A percentile compares a stretch with the other conserved stretches of the same genome.
Evolutionary conservation across 2,113 vertebrate species (phyloP).

Genomic region (Melozone crissalis): DNA sequence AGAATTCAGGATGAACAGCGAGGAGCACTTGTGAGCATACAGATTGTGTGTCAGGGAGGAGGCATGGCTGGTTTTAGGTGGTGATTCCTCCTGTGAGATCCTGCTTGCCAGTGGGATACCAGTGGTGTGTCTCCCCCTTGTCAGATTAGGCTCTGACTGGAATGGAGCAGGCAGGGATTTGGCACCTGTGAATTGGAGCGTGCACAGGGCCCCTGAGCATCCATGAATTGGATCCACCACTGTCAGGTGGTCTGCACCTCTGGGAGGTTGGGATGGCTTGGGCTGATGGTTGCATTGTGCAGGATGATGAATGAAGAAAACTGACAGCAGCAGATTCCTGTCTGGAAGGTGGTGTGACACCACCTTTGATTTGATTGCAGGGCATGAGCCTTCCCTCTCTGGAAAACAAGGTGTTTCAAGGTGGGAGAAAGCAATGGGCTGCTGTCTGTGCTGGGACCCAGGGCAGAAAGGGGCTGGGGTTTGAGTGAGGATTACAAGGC

Average conservation of each 20-base stretch:
- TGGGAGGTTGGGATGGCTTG: not conserved
- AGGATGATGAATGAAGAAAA: not conserved
- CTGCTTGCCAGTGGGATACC: not conserved
- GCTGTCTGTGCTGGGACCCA: not conserved
- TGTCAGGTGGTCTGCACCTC: not conserved
- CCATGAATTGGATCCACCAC: not conserved
- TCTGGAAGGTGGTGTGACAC: not conserved
- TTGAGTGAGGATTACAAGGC: not conserved
- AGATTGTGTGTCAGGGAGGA: not conserved
- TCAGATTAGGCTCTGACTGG: not conserved
- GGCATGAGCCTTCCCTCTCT: not conserved
- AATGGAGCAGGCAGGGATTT: not conserved
- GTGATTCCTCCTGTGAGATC: not conserved
- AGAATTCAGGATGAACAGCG: not conserved
- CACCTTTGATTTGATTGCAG: not conserved
- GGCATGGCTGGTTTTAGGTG: not conserved
- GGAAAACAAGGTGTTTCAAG: not conserved
- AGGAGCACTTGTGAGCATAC: accelerated
- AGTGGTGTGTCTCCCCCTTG: not conserved
- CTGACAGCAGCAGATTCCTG: not conserved
- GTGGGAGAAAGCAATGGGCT: not conserved
- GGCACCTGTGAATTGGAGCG: not conserved
- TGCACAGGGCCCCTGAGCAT: not conserved
- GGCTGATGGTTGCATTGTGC: accelerated
- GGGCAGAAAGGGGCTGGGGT: not conserved